phyloP scores from a whole-genome alignment of 2,888 invertebrate species.

The Microplitis manilae region DNA sequence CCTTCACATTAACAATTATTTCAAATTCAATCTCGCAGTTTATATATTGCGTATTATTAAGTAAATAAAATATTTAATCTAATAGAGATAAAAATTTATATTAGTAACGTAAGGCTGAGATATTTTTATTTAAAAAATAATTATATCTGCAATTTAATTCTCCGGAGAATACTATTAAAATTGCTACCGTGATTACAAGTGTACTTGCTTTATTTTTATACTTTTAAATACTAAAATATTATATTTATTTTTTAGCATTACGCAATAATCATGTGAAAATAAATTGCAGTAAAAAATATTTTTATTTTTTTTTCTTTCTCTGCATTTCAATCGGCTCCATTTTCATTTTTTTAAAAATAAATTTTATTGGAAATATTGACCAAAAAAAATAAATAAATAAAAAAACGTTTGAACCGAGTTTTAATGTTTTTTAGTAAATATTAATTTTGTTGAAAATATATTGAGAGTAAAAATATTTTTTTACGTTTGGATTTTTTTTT shows the following conservation, averaged over 20 bases:
- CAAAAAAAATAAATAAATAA: too few species aligned
- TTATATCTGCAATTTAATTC: not conserved
- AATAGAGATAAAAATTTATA: not conserved
- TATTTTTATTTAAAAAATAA: not conserved
- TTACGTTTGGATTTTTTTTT: too few species aligned
- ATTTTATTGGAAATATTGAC: too few species aligned
- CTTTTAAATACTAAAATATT: not conserved
- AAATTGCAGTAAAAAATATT: not conserved
- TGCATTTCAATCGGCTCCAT: too few species aligned
- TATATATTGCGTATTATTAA: not conserved
- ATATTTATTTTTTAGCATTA: not conserved
- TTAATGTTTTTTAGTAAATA: too few species aligned
- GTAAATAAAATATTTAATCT: not conserved
- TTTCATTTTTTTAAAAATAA: too few species aligned
- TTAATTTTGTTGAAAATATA: too few species aligned
- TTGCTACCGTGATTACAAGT: not conserved
- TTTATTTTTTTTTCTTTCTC: too few species aligned
- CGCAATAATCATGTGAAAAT: not conserved
- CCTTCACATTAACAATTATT: too few species aligned
- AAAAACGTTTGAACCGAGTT: too few species aligned
- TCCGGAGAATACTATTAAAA: not conserved
- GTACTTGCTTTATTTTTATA: not conserved
- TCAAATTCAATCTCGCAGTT: too few species aligned
- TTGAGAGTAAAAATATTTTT: too few species aligned
- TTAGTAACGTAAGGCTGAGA: not conserved